Conservation (phyloP, 2,113 vertebrate genomes). For the Leucosticte australis region DNA sequence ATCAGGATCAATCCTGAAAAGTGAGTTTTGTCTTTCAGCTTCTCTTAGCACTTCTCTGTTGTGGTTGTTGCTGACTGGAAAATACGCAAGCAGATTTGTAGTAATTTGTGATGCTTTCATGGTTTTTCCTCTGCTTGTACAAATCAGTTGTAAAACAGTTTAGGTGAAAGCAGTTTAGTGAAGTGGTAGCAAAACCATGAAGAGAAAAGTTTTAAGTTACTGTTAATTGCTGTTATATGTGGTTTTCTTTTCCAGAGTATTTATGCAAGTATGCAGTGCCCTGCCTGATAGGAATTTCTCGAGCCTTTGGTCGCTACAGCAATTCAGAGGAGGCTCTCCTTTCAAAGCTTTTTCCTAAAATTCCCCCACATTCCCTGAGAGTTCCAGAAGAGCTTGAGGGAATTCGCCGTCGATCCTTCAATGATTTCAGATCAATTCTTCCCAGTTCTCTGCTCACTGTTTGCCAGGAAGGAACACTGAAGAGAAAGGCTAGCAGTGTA, state of each 20-base stretch:
- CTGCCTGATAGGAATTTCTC: conserved; percentile 87
- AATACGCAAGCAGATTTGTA: neutral
- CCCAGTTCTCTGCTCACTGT: conserved; percentile 88
- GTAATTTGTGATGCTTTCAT: neutral
- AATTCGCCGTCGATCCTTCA: conserved; percentile 89
- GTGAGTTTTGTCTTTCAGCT: neutral
- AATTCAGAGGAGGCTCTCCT: conserved; percentile 87
- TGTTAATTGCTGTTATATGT: neutral
- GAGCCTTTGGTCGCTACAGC: conserved; percentile 94
- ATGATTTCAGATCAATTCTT: conserved; percentile 94
- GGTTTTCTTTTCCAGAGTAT: conserved; percentile 78
- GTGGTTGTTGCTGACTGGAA: neutral
- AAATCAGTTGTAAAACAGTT: neutral
- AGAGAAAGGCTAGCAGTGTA: conserved; percentile 80
- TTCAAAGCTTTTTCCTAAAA: conserved; percentile 90
- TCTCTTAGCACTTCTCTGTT: neutral
- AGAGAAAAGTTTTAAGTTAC: neutral
- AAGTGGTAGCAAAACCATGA: neutral
- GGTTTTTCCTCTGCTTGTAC: neutral
- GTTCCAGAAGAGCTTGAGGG: conserved; percentile 86
- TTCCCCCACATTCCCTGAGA: conserved; percentile 73
- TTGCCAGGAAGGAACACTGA: conserved; percentile 86
- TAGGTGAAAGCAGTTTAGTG: neutral
- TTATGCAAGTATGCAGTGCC: conserved; percentile 90
- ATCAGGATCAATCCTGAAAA: neutral